Percentiles rank a stretch among this genome's conserved stretches.
phyloP scores from a whole-genome alignment of 1,140 invertebrate species.

The Brachionus plicatilis region DNA sequence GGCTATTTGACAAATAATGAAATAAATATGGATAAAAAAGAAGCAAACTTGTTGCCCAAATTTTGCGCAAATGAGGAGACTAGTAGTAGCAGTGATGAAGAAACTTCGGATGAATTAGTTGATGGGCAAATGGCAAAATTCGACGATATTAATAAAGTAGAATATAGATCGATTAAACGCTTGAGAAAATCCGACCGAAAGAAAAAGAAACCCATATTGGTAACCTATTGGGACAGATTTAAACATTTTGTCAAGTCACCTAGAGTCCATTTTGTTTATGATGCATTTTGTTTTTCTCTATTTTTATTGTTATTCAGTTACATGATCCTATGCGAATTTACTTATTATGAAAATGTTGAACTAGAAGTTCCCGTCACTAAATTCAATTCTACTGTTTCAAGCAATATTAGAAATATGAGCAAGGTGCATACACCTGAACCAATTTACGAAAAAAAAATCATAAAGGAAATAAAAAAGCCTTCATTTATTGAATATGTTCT shows the following conservation, averaged over 20 bases:
- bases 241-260: conserved; percentile 35
- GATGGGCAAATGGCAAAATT: not conserved
- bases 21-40: conserved; percentile 38
- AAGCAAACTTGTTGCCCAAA: conserved; percentile 1
- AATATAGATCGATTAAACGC: not conserved
- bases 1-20: conserved; percentile 33
- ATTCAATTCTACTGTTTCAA: not conserved
- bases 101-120: not conserved
- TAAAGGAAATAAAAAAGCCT: conserved; percentile 4
- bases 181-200: not conserved
- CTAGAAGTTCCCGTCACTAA: not conserved
- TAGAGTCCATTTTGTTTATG: conserved; percentile 38
- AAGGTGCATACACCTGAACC: not conserved
- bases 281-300: conserved; percentile 8
- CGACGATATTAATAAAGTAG: not conserved
- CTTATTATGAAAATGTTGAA: conserved; percentile 29
- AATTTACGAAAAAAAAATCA: not conserved
- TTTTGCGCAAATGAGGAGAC: conserved; percentile 5
- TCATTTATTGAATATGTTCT: conserved; percentile 39
- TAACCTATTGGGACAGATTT: conserved; percentile 21
- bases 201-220: conserved; percentile 1
- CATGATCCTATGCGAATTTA: conserved; percentile 38
- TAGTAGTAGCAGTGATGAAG: conserved; percentile 35
- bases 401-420: not conserved
- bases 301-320: conserved; percentile 34